Percentiles rank a stretch among this genome's conserved stretches.
Evolutionary conservation across 2,797 vertebrate species (phyloP).

Genomic region (Chloroceryle inda): DNA sequence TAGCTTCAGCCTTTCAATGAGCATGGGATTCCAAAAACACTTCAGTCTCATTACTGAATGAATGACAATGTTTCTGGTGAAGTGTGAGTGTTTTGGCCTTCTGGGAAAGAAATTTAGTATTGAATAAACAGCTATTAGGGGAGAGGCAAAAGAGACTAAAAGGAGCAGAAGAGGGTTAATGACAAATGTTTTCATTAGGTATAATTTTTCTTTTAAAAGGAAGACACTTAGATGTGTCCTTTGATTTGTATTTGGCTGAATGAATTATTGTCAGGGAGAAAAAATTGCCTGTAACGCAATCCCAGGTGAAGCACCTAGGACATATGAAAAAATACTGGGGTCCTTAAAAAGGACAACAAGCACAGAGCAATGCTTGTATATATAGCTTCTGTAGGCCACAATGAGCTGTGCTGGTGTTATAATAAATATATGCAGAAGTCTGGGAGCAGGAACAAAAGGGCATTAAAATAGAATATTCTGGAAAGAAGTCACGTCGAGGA

Average conservation of each 20-base stretch:
- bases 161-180: constrained; percentile 30
- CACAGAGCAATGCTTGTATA: not conserved
- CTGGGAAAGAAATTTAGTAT: constrained; percentile 50
- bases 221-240: constrained; percentile 10
- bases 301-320: not conserved
- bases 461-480: not conserved
- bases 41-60: constrained; percentile 56
- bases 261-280: not conserved
- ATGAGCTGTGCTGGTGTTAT: not conserved
- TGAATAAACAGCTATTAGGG: constrained; percentile 31
- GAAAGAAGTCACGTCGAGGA: not conserved
- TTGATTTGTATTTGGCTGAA: constrained; percentile 40
- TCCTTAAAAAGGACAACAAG: not conserved
- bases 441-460: not conserved
- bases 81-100: constrained; percentile 18
- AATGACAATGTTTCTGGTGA: constrained; percentile 9
- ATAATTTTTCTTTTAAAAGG: constrained; percentile 4
- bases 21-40: not conserved
- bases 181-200: constrained; percentile 37
- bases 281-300: constrained; percentile 11
- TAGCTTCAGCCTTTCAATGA: constrained; percentile 22
- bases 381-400: not conserved
- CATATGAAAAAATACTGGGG: not conserved
- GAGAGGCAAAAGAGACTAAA: constrained; percentile 11
- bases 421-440: not conserved